phyloP scores from a whole-genome alignment of 2,888 invertebrate genomes.

The Mayetiola destructor region DNA sequence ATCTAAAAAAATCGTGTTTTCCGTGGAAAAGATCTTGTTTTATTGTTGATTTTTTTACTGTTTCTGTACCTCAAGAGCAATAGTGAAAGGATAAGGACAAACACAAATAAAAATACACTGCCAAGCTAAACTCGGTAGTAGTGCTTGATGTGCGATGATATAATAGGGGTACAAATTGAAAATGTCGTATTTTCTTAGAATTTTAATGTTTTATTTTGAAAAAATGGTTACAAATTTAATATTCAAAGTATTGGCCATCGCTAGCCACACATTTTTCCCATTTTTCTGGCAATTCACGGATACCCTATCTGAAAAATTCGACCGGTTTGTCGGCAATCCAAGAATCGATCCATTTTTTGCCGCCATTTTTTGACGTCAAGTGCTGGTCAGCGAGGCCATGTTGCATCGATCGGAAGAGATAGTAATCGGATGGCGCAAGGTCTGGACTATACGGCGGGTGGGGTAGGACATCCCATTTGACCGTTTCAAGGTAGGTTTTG shows the following conservation, averaged over 20 bases:
- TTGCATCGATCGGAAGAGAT: conserved; percentile 14
- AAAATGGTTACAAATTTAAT: too few relatives aligned
- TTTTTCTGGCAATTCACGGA: conserved; percentile 14
- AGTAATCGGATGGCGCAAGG: conserved; percentile 13
- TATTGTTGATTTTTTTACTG: too few relatives aligned
- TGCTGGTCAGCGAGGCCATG: neutral
- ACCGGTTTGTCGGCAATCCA: conserved; percentile 14
- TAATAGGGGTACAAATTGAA: too few relatives aligned
- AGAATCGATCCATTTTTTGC: conserved; percentile 12
- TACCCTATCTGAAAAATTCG: neutral
- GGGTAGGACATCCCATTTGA: conserved; percentile 13
- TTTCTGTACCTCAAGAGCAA: too few relatives aligned
- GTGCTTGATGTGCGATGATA: too few relatives aligned
- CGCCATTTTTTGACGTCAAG: conserved; percentile 3
- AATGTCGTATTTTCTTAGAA: too few relatives aligned
- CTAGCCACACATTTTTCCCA: conserved; percentile 11
- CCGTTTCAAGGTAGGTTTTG: neutral
- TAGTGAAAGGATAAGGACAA: too few relatives aligned
- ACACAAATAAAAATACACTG: too few relatives aligned
- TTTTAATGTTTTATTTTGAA: too few relatives aligned
- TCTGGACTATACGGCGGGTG: conserved; percentile 13
- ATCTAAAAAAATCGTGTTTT: too few relatives aligned
- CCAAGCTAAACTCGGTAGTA: too few relatives aligned
- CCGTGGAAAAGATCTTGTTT: too few relatives aligned
- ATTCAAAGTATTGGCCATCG: conserved; percentile 15